These are phyloP conservation scores for Litoditis marina DNA, from an alignment of 2,888 invertebrate species.

Conservation along the genomic window DNA sequence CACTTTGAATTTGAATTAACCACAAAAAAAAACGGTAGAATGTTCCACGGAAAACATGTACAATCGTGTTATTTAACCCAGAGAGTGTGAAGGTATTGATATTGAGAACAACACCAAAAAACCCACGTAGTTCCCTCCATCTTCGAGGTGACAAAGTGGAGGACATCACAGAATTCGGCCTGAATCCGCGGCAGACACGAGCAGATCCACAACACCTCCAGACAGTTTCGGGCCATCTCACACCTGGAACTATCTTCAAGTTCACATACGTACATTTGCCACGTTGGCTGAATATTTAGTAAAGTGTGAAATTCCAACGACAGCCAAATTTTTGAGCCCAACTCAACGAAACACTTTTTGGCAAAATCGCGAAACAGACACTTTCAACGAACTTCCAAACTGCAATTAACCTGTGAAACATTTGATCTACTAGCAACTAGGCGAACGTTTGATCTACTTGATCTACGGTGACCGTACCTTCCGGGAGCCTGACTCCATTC, in stretches of 20 bases:
- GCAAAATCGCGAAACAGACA: no score
- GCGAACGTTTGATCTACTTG: background rate
- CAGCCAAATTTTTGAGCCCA: no score
- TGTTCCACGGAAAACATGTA: no score
- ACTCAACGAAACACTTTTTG: no score
- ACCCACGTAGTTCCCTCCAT: slow-evolving; percentile 7
- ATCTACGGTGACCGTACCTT: slow-evolving; percentile 1
- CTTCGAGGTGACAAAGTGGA: background rate
- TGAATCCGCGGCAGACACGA: slow-evolving; percentile 18
- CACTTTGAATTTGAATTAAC: no score
- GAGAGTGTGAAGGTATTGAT: background rate
- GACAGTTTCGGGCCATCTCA: slow-evolving; percentile 77
- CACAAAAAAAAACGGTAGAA: no score
- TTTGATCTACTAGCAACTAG: no score
- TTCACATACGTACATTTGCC: no score
- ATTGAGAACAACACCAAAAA: background rate
- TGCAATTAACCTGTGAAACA: no score
- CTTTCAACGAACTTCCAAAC: no score
- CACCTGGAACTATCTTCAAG: slow-evolving; percentile 13
- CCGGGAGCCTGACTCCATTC: slow-evolving; percentile 21
- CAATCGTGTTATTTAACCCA: no score
- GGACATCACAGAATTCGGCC: slow-evolving; percentile 15
- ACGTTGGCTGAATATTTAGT: background rate
- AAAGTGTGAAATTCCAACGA: no score
- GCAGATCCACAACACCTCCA: slow-evolving; percentile 82